Conservation (phyloP, 2,113 vertebrate genomes). For the Cariama cristata region DNA sequence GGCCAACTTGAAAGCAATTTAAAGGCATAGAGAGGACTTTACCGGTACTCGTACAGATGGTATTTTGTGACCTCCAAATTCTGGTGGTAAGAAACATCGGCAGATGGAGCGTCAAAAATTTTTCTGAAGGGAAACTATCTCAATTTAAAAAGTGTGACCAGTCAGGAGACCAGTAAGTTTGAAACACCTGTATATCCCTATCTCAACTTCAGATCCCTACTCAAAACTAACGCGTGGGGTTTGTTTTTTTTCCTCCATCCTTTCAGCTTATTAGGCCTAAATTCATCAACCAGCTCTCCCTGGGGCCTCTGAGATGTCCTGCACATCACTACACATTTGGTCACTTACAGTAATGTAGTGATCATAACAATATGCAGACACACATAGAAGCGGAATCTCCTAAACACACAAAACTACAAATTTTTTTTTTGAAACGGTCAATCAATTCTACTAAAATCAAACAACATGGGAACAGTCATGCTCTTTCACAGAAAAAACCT, state of each 20-base stretch:
- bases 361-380: accelerated
- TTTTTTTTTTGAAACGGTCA: not conserved
- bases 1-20: not conserved
- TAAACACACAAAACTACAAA: not conserved
- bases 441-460: not conserved
- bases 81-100: accelerated
- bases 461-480: not conserved
- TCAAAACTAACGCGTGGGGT: not conserved
- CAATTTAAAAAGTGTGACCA: not conserved
- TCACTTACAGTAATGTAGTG: accelerated
- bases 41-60: not conserved
- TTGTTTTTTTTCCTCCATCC: accelerated
- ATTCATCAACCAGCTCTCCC: not conserved
- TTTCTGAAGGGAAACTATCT: not conserved
- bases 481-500: not conserved
- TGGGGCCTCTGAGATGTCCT: too few species aligned
- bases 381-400: not conserved
- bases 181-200: not conserved
- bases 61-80: not conserved
- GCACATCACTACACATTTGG: accelerated
- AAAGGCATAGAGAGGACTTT: not conserved
- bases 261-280: not conserved
- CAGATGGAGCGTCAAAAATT: not conserved
- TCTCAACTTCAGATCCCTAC: not conserved
- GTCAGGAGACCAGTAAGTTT: not conserved